phyloP scores from a whole-genome alignment of 2,888 invertebrate genomes.

The Schrankia costaestrigalis region DNA sequence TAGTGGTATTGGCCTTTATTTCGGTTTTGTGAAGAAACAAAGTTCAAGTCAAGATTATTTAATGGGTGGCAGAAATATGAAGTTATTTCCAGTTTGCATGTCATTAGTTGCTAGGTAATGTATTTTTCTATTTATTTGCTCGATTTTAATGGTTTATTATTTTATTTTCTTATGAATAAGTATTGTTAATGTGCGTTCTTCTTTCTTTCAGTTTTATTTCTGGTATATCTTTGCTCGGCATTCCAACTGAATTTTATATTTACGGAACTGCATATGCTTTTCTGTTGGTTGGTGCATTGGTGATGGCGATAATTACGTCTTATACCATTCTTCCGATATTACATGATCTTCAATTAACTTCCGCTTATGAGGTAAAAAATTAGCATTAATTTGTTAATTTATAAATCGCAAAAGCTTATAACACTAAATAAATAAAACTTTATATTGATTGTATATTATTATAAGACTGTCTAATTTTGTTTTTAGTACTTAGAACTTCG shows the following conservation, averaged over 20 bases:
- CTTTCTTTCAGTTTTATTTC: slow-evolving; percentile 82
- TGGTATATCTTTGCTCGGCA: slow-evolving; percentile 88
- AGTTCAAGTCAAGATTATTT: slow-evolving; percentile 85
- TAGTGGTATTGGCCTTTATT: slow-evolving; percentile 88
- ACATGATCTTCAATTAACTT: slow-evolving; percentile 85
- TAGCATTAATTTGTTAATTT: too few species aligned
- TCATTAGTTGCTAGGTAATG: slow-evolving; percentile 89
- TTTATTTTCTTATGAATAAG: background rate
- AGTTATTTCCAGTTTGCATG: slow-evolving; percentile 87
- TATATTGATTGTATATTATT: slow-evolving; percentile 1
- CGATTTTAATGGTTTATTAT: background rate
- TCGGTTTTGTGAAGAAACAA: slow-evolving; percentile 85
- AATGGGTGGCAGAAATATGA: slow-evolving; percentile 90
- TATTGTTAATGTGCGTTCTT: background rate
- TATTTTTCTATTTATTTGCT: too few species aligned
- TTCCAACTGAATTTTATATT: slow-evolving; percentile 88
- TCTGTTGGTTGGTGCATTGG: slow-evolving; percentile 79
- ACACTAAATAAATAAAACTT: too few species aligned
- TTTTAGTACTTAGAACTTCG: slow-evolving; percentile 84
- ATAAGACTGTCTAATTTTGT: too few species aligned
- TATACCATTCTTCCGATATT: slow-evolving; percentile 85
- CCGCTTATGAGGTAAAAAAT: slow-evolving; percentile 85
- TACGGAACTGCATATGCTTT: slow-evolving; percentile 88
- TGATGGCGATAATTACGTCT: slow-evolving; percentile 82
- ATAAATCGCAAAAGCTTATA: background rate